Evolutionary conservation across 2,797 vertebrate species (phyloP), one percentile per base, ranked within the genome.

Genomic region (Bradypus variegatus): DNA sequence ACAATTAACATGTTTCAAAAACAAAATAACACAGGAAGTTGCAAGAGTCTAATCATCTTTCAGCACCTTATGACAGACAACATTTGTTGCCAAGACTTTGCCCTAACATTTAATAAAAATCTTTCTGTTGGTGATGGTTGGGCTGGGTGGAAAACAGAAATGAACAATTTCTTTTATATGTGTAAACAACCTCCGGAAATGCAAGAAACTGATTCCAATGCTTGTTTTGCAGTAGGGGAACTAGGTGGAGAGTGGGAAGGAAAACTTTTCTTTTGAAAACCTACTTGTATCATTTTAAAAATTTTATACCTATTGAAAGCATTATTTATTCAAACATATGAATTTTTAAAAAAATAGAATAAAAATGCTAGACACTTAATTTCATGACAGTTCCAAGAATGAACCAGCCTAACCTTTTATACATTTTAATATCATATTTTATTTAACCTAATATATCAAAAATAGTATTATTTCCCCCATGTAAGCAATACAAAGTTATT

Each of bases 61-160:
- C 38, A 82, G 81, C 13, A 85, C 45, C 41, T 45, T 76, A 65
- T 4, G 41, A 45, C 41, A 45, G 25, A 90, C 33, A 19, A 78
- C 33, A 69, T 69, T n/a, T 69, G 65, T 62, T 67, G 29, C 33
- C 23, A 69, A 69, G 10, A 89, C 50, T 53, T 8, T 81, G 41
- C 33, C n/a, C 53, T 69, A 93, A 73, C 36, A 73, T 55, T 79
- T 86, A 69, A 48, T 67, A 91, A 78, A 90, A 88, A 85, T 62
- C 53, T 18, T 36, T 85, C 62, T 85, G 36, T 14, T 15, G 13
- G 14, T 29, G 45, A 27, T n/a, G 12, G 23, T 86, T 77, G 81
- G 45, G 18, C 14, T 65, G 31, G 18, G 27, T 21, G 3, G 15
- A 91, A 83, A 48, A 93, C 41, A 78, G 62, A 88, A 25, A n/a